Evolutionary conservation across 2,888 invertebrate species (phyloP), one percentile per base, ranked within the genome.

Genomic region (Helobdella robusta): DNA sequence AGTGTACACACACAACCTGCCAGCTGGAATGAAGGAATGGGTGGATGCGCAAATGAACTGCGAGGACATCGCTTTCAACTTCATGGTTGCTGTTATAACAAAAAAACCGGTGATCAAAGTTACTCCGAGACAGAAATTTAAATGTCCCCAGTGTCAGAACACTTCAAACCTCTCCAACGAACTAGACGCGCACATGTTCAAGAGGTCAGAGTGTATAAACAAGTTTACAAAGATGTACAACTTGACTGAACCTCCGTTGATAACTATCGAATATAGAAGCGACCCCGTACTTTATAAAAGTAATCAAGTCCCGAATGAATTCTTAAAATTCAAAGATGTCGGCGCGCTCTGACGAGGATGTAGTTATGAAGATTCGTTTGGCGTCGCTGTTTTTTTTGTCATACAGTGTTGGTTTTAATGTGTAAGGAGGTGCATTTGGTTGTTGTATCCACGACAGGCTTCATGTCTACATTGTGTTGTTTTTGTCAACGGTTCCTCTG

Each of bases 1-100:
- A 81, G 85, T 92, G 82, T 95, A 94, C 79, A 91, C 92, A 25
- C 85, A 88, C 73, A 84, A 85, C 20, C 87, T 95, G 87, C 91
- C 93, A 0, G 84, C 85, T 0, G 86, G 87, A 73, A 87, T 94
- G 52, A 86, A 87, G 67, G 83, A 85, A 64, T 93, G 90, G 89
- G 93, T 94, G 0, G 94, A 95, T 78, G 87, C 89, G 20, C 88
- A 89, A 76, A 93, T 94, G 89, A 95, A 95, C 80, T 95, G 94
- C 77, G 95, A 95, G 79, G 94, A 95, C 77, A 92, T 95, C 72
- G 94, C 94, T 0, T 94, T 95, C 91, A 95, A 95, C 81, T 95
- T 94, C 81, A 84, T 95, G 3, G 89, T 95, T 35, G 88, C 93
- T 1, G 93, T 94, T 78, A 81, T 89, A 23, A 94, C 94, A 0